These are phyloP conservation scores for Porites australiensis DNA, from an alignment of 64 coral and sea anemone species.

Conservation along the genomic window DNA sequence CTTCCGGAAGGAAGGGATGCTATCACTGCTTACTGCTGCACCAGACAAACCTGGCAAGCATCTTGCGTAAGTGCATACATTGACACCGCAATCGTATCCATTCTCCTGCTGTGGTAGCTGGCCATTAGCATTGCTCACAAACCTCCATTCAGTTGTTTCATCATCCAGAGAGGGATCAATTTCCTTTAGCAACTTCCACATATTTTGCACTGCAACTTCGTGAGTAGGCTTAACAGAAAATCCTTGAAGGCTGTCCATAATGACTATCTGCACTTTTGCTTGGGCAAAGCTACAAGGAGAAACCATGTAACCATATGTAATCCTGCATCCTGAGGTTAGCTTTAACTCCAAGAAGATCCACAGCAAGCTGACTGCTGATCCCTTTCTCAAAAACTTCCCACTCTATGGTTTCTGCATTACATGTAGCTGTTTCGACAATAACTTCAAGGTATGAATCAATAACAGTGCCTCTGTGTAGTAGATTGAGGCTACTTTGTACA, in stretches of 20 bases:
- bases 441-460: slow-evolving; percentile 59
- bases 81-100: slow-evolving; percentile 49
- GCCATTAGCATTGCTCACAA: neutral
- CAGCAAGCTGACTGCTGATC: neutral
- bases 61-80: slow-evolving; percentile 20
- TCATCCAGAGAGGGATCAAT: neutral
- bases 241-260: slow-evolving; percentile 9
- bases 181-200: slow-evolving; percentile 37
- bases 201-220: neutral
- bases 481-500: slow-evolving; percentile 64
- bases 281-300: slow-evolving; percentile 41
- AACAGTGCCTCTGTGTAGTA: slow-evolving; percentile 65
- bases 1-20: neutral
- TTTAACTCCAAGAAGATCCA: slow-evolving; percentile 54
- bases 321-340: slow-evolving; percentile 43
- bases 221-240: slow-evolving; percentile 34
- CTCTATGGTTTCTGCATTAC: slow-evolving; percentile 36
- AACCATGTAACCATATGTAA: slow-evolving; percentile 36
- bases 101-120: slow-evolving; percentile 69
- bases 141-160: slow-evolving; percentile 19
- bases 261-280: slow-evolving; percentile 34
- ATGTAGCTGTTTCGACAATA: slow-evolving; percentile 11
- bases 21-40: neutral
- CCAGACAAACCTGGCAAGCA: slow-evolving; percentile 18
- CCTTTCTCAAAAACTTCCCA: slow-evolving; percentile 74